phyloP scores from a whole-genome alignment of 2,797 vertebrate species.

The Aselliscus stoliczkanus region DNA sequence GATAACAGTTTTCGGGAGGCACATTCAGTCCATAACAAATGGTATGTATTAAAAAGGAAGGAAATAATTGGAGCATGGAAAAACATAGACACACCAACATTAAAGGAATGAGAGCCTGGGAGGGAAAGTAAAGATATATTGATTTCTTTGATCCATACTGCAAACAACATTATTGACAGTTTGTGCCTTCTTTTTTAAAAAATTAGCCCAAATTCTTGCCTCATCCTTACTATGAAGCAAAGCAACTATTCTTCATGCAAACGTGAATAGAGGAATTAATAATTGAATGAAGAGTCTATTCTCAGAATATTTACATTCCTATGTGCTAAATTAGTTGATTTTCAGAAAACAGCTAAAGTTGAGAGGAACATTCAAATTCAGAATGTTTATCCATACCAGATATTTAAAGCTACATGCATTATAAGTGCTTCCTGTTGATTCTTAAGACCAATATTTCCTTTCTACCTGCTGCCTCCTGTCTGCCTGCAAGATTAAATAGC shows the following conservation, averaged over 20 bases:
- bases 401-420: not conserved
- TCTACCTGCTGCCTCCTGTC: not conserved
- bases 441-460: not conserved
- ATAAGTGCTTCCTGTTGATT: not conserved
- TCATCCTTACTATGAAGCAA: not conserved
- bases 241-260: not conserved
- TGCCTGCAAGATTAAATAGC: not conserved
- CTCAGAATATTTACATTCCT: constrained; percentile 29
- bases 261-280: not conserved
- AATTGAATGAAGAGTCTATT: not conserved
- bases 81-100: not conserved
- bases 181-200: not conserved
- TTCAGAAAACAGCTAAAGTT: constrained; percentile 16
- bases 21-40: not conserved
- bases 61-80: not conserved
- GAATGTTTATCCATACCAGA: not conserved
- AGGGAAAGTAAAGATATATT: not conserved
- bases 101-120: not conserved
- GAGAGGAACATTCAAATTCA: constrained; percentile 35
- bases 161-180: not conserved
- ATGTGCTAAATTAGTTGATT: constrained; percentile 1
- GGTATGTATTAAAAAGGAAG: not conserved
- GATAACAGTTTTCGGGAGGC: not conserved
- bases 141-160: not conserved
- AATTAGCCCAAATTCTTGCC: not conserved